These are phyloP conservation scores for Xiphorhynchus elegans DNA, from an alignment of 2,113 vertebrate species.

Conservation along the genomic window DNA sequence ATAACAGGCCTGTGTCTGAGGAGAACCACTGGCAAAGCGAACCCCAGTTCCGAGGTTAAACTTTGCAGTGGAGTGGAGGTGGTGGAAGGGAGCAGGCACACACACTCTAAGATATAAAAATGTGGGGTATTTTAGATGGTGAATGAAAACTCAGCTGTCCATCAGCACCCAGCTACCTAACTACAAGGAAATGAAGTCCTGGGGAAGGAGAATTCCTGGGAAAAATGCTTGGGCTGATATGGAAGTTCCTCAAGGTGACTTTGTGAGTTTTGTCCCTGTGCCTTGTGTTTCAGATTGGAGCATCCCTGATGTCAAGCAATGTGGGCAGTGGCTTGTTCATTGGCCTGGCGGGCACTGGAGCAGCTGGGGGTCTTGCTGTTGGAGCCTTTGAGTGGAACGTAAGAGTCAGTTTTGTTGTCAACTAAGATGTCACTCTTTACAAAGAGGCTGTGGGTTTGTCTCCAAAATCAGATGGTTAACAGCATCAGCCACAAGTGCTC, in stretches of 20 bases:
- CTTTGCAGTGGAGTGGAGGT: background rate
- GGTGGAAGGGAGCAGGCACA: background rate
- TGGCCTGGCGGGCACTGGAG: constrained; percentile 90
- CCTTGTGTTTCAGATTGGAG: constrained; percentile 84
- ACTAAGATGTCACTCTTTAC: background rate
- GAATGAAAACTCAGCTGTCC: background rate
- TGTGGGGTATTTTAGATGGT: rapidly evolving
- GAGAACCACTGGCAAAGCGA: background rate
- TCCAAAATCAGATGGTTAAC: background rate
- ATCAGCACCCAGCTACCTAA: background rate
- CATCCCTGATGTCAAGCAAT: constrained; percentile 95
- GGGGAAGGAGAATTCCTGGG: background rate
- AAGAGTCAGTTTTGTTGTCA: constrained; percentile 37
- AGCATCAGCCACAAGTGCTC: background rate
- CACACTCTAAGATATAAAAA: background rate
- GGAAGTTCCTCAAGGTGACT: background rate
- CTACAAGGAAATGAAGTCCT: no score
- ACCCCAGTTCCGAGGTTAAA: background rate
- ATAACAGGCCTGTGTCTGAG: background rate
- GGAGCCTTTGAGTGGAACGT: constrained; percentile 96
- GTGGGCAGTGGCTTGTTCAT: constrained; percentile 94
- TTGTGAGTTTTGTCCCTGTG: background rate
- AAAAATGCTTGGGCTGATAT: background rate
- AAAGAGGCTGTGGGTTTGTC: background rate
- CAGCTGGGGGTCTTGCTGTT: constrained; percentile 91